Percentiles rank a stretch among this genome's conserved stretches.
phyloP scores from a whole-genome alignment of 2,888 invertebrate species.

The Latheticus oryzae region DNA sequence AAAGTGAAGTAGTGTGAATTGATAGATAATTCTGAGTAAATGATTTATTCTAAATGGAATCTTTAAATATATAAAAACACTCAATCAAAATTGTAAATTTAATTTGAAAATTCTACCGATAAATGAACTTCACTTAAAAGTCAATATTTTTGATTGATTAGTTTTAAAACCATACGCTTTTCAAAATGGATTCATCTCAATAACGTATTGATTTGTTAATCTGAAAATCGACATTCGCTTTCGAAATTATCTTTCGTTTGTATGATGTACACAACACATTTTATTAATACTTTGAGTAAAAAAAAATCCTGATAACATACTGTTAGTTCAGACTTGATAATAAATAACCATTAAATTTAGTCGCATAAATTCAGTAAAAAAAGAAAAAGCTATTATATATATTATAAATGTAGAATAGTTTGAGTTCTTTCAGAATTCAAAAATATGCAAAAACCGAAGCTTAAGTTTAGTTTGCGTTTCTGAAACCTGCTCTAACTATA shows the following conservation, averaged over 20 bases:
- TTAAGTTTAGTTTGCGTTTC: no score
- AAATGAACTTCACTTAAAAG: conserved; percentile 17
- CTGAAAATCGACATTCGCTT: conserved; percentile 5
- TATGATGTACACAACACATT: conserved; percentile 9
- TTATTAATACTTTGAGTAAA: conserved; percentile 18
- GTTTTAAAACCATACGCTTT: conserved; percentile 9
- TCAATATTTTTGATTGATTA: conserved; percentile 24
- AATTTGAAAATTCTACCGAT: conserved; percentile 15
- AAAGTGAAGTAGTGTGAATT: conserved; percentile 1
- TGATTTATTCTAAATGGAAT: conserved; percentile 17
- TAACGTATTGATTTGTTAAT: conserved; percentile 7
- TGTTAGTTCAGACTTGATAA: conserved; percentile 15
- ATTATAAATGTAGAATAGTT: no score
- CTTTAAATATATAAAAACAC: no score
- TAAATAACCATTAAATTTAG: conserved; percentile 28
- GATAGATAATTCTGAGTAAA: conserved; percentile 19
- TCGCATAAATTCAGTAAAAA: neutral
- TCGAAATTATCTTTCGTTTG: neutral
- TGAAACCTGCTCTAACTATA: no score
- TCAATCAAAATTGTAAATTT: conserved; percentile 26
- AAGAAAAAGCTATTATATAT: neutral
- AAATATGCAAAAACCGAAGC: no score
- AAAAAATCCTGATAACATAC: conserved; percentile 18
- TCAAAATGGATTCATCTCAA: conserved; percentile 2
- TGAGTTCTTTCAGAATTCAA: no score